Conservation (phyloP, 2,797 vertebrate species). For the Pipistrellus pygmaeus region DNA sequence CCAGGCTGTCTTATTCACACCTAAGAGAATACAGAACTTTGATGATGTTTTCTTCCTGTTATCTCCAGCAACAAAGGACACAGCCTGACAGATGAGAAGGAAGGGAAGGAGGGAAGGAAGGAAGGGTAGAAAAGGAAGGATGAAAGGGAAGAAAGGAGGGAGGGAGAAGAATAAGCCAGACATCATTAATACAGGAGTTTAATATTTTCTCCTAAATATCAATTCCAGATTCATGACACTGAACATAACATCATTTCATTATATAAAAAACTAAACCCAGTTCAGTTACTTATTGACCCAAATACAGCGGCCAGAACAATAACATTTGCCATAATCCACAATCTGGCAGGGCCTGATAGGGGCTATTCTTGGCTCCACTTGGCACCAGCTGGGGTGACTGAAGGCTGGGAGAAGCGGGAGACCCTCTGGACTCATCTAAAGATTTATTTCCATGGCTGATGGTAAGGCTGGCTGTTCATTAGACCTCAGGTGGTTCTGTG, state of each 20-base stretch:
- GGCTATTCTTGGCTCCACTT: background rate
- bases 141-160: accelerated
- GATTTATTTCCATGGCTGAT: background rate
- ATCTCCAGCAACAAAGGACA: background rate
- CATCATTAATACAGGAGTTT: background rate
- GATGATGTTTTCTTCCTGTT: background rate
- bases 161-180: background rate
- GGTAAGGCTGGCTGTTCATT: background rate
- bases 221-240: background rate
- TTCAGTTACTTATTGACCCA: background rate
- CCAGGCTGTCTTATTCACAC: background rate
- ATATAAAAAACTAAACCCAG: background rate
- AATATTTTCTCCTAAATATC: background rate
- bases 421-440: background rate
- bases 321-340: background rate
- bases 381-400: background rate
- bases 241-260: background rate
- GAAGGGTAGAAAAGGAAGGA: accelerated
- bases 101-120: accelerated
- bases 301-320: background rate
- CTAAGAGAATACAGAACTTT: background rate
- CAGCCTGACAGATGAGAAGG: background rate
- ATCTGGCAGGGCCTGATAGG: background rate
- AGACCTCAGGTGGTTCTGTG: background rate
- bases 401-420: background rate